phyloP scores from a whole-genome alignment of 35 echinoderm and acorn worm species.

The Lytechinus pictus region DNA sequence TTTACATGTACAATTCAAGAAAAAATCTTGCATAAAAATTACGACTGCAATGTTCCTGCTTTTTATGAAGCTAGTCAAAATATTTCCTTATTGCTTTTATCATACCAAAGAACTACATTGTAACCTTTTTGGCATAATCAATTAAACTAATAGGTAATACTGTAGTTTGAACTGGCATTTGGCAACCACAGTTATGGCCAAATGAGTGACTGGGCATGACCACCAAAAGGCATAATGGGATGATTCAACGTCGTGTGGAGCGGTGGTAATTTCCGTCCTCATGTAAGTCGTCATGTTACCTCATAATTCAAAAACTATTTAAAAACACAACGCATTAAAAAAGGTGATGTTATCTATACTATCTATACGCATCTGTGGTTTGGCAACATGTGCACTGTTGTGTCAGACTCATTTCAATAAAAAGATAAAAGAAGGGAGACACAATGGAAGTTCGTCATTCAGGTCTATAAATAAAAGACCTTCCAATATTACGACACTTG shows the following conservation, averaged over 20 bases:
- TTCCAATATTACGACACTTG: neutral
- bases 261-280: neutral
- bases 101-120: too few species aligned
- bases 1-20: too few species aligned
- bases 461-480: neutral
- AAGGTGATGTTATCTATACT: too few species aligned
- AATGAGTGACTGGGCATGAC: neutral
- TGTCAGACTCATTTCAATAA: neutral
- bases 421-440: neutral
- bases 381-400: neutral
- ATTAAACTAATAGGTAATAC: too few species aligned
- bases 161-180: neutral
- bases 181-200: neutral
- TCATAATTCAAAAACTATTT: neutral
- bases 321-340: neutral
- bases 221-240: neutral
- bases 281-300: neutral
- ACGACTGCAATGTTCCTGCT: too few species aligned
- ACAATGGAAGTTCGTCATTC: neutral
- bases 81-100: too few species aligned
- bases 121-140: too few species aligned
- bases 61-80: too few species aligned
- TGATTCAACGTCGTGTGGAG: neutral
- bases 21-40: too few species aligned
- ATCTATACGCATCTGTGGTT: neutral